These are phyloP conservation scores for Ladona fulva DNA, from an alignment of 1,140 invertebrate genomes.

Conservation along the genomic window DNA sequence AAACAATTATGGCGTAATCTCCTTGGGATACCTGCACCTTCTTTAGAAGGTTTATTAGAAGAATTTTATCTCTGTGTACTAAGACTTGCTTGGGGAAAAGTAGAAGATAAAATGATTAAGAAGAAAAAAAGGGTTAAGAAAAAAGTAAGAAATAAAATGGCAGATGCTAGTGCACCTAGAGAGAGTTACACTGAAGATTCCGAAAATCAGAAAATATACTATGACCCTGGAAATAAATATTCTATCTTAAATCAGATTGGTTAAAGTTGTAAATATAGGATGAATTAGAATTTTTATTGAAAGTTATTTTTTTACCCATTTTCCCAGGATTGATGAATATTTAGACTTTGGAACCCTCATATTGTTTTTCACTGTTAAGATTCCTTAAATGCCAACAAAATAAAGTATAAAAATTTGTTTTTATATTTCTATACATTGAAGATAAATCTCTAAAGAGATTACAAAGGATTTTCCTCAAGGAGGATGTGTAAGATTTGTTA, in stretches of 20 bases:
- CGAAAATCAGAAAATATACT: neutral
- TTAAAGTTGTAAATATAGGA: too few relatives aligned
- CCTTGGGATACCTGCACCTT: neutral
- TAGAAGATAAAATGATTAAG: neutral
- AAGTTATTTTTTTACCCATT: too few relatives aligned
- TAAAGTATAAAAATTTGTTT: too few relatives aligned
- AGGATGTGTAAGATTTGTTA: too few relatives aligned
- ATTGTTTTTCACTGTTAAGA: too few relatives aligned
- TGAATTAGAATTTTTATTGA: too few relatives aligned
- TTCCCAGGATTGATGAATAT: too few relatives aligned
- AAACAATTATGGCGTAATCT: neutral
- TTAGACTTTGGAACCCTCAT: too few relatives aligned
- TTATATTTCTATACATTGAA: too few relatives aligned
- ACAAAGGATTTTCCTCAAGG: too few relatives aligned
- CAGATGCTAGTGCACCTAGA: neutral
- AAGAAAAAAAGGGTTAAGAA: neutral
- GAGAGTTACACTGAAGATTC: neutral
- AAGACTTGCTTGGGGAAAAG: neutral
- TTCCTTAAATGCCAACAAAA: too few relatives aligned
- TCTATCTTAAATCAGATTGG: neutral
- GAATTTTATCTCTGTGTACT: neutral
- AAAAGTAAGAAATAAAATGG: neutral
- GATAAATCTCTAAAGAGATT: too few relatives aligned
- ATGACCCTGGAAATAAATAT: slow-evolving; percentile 4
- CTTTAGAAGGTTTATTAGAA: neutral